These are phyloP conservation scores for Coreius guichenoti DNA, from an alignment of 2,797 vertebrate species.

Conservation along the genomic window DNA sequence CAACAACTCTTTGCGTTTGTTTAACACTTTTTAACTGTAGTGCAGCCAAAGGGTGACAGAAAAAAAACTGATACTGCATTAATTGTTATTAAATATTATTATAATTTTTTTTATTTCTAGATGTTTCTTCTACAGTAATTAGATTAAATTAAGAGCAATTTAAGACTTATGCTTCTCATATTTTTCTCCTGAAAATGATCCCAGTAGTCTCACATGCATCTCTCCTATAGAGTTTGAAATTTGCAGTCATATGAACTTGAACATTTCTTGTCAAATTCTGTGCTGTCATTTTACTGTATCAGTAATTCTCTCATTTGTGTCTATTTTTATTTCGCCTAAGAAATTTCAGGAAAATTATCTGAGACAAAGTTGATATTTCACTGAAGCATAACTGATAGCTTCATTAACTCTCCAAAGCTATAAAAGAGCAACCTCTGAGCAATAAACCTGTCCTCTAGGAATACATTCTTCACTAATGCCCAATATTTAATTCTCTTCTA, in stretches of 20 bases:
- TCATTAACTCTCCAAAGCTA: not conserved
- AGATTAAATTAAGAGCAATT: not conserved
- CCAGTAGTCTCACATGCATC: not conserved
- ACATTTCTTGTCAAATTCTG: not conserved
- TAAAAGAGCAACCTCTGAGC: constrained; percentile 2
- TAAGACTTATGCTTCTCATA: not conserved
- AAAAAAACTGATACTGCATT: too few relatives aligned
- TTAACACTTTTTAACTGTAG: too few relatives aligned
- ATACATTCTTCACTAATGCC: not conserved
- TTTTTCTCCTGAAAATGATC: not conserved
- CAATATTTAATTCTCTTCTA: not conserved
- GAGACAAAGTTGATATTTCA: not conserved
- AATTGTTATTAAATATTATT: too few relatives aligned
- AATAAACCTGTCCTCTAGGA: not conserved
- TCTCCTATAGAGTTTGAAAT: not conserved
- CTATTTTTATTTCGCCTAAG: not conserved
- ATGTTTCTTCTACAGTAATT: not conserved
- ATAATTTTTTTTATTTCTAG: too few relatives aligned
- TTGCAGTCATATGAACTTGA: not conserved
- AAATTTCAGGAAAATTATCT: not conserved
- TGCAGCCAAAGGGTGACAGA: too few relatives aligned
- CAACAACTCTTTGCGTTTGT: too few relatives aligned
- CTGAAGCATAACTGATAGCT: constrained; percentile 11
- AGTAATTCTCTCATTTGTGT: not conserved
- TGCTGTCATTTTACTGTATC: not conserved